Percentiles rank a stretch among this genome's conserved stretches.
These are phyloP conservation scores for Erpobdella octoculata DNA, from an alignment of 2,888 invertebrate genomes.

Conservation along the genomic window DNA sequence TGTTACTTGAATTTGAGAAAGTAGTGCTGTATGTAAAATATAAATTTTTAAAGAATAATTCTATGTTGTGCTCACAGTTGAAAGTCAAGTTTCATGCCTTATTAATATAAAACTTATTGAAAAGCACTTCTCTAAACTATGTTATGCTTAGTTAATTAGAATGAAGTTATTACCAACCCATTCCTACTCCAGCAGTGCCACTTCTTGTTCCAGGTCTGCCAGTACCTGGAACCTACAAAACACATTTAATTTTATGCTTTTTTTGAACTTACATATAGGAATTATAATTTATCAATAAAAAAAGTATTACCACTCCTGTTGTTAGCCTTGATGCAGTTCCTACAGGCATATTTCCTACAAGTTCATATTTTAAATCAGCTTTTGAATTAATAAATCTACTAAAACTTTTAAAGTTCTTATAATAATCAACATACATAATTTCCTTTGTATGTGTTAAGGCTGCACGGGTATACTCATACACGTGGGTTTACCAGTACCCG, in stretches of 20 bases:
- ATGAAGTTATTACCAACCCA: slow-evolving; percentile 25
- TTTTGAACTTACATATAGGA: not conserved
- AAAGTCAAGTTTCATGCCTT: too few relatives aligned
- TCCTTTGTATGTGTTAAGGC: too few relatives aligned
- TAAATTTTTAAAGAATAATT: too few relatives aligned
- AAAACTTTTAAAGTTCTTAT: not conserved
- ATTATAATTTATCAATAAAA: not conserved
- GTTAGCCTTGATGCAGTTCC: slow-evolving; percentile 28
- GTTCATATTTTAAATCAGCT: not conserved
- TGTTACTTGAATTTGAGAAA: slow-evolving; percentile 55
- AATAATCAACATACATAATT: too few relatives aligned
- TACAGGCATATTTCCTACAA: not conserved
- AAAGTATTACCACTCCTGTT: slow-evolving; percentile 29
- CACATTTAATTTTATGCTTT: not conserved
- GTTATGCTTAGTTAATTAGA: too few relatives aligned
- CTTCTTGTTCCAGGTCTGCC: slow-evolving; percentile 32
- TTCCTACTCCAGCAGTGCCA: slow-evolving; percentile 32
- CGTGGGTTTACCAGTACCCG: too few relatives aligned
- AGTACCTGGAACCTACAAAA: slow-evolving; percentile 27
- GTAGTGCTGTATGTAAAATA: slow-evolving; percentile 47
- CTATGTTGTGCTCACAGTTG: not conserved
- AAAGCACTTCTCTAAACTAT: too few relatives aligned
- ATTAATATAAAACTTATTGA: too few relatives aligned
- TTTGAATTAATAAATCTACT: not conserved
- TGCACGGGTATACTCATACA: too few relatives aligned